Percentiles rank a stretch among this genome's conserved stretches.
Conservation (phyloP, 2,888 invertebrate species). For the Cheilosia vernalis region DNA sequence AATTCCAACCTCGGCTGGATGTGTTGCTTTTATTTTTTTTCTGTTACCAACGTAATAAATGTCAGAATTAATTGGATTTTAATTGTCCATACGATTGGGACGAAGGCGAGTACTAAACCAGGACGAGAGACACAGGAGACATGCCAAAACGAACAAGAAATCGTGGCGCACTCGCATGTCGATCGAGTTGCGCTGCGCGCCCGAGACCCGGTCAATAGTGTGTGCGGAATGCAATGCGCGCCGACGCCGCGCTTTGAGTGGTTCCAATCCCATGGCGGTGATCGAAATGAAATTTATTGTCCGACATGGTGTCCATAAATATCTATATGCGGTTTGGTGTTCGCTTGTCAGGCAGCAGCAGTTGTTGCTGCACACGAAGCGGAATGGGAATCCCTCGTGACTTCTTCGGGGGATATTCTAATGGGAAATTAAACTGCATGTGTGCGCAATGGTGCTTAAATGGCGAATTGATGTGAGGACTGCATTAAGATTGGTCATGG, state of each 20-base stretch:
- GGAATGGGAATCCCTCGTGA: constrained; percentile 60
- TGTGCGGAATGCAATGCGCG: constrained; percentile 39
- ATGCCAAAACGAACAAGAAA: constrained; percentile 10
- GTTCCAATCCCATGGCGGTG: constrained; percentile 68
- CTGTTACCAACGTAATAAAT: constrained; percentile 79
- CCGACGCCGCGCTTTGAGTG: constrained; percentile 40
- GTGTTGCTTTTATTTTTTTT: constrained; percentile 1
- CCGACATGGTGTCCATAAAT: constrained; percentile 71
- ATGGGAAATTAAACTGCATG: constrained; percentile 71
- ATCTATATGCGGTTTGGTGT: constrained; percentile 58
- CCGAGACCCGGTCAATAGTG: constrained; percentile 19
- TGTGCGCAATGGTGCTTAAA: constrained; percentile 65
- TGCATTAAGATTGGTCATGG: constrained; percentile 16
- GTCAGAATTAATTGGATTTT: constrained; percentile 84
- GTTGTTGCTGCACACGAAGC: constrained; percentile 54
- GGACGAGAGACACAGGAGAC: constrained; percentile 5
- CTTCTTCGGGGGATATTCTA: constrained; percentile 73
- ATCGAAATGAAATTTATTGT: constrained; percentile 74
- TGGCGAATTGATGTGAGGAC: constrained; percentile 51
- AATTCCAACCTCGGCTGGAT: not conserved
- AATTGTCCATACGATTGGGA: constrained; percentile 81
- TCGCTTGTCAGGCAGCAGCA: constrained; percentile 50
- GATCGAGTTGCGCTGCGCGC: constrained; percentile 17
- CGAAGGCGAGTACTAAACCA: constrained; percentile 44
- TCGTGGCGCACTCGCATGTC: constrained; percentile 37